phyloP scores from a whole-genome alignment of 2,888 invertebrate species.

The Melipona bicolor region DNA sequence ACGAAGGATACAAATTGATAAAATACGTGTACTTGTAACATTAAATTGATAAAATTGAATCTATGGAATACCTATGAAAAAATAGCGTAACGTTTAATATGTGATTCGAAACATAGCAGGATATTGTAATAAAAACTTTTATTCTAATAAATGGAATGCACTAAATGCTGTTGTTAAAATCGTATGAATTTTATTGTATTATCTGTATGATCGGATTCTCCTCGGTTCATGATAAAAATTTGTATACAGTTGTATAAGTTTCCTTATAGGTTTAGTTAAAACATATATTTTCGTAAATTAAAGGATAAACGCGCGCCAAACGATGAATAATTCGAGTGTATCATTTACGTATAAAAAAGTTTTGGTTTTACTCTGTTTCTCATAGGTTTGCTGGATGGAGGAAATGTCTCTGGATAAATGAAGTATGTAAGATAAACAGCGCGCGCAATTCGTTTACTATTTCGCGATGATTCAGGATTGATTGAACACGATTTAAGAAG shows the following conservation, averaged over 20 bases:
- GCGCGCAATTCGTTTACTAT: background rate
- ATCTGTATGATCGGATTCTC: background rate
- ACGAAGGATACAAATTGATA: background rate
- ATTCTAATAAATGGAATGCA: constrained; percentile 32
- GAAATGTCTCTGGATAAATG: background rate
- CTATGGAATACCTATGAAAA: background rate
- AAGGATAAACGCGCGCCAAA: background rate
- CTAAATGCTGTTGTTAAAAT: constrained; percentile 21
- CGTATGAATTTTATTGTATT: constrained; percentile 21
- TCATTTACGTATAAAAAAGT: background rate
- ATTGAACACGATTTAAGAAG: background rate
- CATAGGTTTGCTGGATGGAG: background rate
- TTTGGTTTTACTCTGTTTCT: background rate
- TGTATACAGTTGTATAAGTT: background rate
- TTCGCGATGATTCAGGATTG: background rate
- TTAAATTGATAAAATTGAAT: background rate
- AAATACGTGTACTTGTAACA: background rate
- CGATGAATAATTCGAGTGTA: background rate
- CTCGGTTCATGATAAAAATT: background rate
- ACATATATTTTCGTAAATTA: background rate
- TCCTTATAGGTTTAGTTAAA: background rate
- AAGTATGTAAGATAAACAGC: background rate
- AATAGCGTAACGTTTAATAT: background rate
- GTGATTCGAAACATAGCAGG: background rate
- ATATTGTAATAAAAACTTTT: constrained; percentile 20